Evolutionary conservation across 2,888 invertebrate genomes (phyloP).

Genomic region (Stenichneumon culpator): DNA sequence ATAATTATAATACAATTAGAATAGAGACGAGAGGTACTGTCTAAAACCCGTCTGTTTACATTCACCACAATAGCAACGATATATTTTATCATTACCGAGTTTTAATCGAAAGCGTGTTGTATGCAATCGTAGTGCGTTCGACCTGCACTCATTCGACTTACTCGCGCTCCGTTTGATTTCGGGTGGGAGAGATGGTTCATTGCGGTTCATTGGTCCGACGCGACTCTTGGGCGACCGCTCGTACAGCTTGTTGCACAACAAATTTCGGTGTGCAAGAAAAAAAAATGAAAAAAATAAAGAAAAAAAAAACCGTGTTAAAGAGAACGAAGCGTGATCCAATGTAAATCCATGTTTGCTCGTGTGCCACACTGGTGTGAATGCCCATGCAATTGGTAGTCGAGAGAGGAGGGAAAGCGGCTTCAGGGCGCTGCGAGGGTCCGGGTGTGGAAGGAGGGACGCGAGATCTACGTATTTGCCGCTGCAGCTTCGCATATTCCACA

Average conservation of each 20-base stretch:
- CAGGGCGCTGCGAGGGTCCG: not conserved
- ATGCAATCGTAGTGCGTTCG: not conserved
- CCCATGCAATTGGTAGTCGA: slow-evolving; percentile 38
- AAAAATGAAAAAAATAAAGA: not conserved
- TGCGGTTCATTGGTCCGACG: slow-evolving; percentile 1
- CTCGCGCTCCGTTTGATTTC: not conserved
- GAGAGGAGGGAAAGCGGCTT: not conserved
- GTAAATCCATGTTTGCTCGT: slow-evolving; percentile 33
- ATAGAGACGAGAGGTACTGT: not conserved
- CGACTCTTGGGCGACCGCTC: not conserved
- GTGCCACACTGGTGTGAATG: slow-evolving; percentile 40
- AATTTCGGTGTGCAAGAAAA: slow-evolving; percentile 30
- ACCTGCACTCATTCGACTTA: not conserved
- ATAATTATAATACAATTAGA: not conserved
- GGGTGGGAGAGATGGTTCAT: slow-evolving; percentile 11
- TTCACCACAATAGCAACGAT: not conserved
- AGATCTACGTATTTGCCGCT: slow-evolving; percentile 32
- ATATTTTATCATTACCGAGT: not conserved
- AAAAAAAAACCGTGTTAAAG: slow-evolving; percentile 29
- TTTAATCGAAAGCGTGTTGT: not conserved
- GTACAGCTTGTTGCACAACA: slow-evolving; percentile 41
- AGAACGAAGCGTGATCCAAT: slow-evolving; percentile 48
- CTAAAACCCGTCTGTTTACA: not conserved
- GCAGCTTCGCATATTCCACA: slow-evolving; percentile 57
- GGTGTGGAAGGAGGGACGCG: slow-evolving; percentile 17